A percentile compares a stretch with the other conserved stretches of the same genome.
Conservation (phyloP, 2,797 vertebrate genomes). For the Argyrosomus regius region DNA sequence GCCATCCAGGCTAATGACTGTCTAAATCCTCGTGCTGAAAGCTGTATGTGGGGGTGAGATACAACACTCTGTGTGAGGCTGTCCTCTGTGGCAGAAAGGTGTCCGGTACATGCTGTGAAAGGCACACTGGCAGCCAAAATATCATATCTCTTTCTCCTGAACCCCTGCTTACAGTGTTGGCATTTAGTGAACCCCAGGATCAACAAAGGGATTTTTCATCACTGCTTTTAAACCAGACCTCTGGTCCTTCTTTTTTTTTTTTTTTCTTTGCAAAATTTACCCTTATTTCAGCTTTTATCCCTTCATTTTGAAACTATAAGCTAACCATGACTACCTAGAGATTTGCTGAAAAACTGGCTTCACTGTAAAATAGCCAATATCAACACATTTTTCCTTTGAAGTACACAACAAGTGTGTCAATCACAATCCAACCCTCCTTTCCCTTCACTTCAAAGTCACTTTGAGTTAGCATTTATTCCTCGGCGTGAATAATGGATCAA, state of each 20-base stretch:
- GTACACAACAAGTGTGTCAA: slow-evolving; percentile 64
- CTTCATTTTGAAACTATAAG: slow-evolving; percentile 12
- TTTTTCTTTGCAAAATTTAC: slow-evolving; percentile 23
- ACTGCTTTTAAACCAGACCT: slow-evolving; percentile 63
- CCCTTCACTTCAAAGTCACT: slow-evolving; percentile 76
- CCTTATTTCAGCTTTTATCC: slow-evolving; percentile 25
- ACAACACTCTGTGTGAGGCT: slow-evolving; percentile 54
- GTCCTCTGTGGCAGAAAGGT: slow-evolving; percentile 61
- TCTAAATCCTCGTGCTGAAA: slow-evolving; percentile 55
- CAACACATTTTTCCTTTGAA: slow-evolving; percentile 66
- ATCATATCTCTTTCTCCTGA: slow-evolving; percentile 68
- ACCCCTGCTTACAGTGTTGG: slow-evolving; percentile 73
- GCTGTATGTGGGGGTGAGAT: slow-evolving; percentile 42
- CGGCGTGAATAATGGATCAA: slow-evolving; percentile 80
- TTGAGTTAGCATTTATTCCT: slow-evolving; percentile 65
- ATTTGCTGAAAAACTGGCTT: slow-evolving; percentile 40
- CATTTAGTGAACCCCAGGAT: slow-evolving; percentile 71
- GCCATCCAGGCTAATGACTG: slow-evolving; percentile 35
- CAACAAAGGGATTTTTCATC: slow-evolving; percentile 62
- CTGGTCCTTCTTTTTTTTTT: neutral
- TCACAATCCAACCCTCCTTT: slow-evolving; percentile 60
- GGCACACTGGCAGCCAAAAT: slow-evolving; percentile 62
- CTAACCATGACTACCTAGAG: neutral
- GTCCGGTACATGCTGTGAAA: slow-evolving; percentile 63
- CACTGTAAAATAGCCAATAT: slow-evolving; percentile 44